A percentile compares a stretch with the other conserved stretches of the same genome.
These are phyloP conservation scores for Takifugu flavidus DNA, from an alignment of 2,113 vertebrate species.

Conservation along the genomic window DNA sequence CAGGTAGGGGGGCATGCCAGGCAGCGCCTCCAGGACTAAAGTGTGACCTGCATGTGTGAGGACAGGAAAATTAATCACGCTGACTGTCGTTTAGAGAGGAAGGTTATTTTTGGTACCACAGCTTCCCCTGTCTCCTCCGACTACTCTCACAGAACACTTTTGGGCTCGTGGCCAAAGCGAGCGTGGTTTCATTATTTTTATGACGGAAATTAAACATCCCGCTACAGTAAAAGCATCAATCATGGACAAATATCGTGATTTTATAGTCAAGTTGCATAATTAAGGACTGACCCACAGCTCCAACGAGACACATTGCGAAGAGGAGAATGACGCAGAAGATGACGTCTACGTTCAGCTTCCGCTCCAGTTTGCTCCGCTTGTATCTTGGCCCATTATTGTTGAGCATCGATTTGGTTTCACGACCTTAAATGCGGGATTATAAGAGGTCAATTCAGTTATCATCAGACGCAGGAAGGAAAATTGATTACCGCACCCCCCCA, in stretches of 20 bases:
- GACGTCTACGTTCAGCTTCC: conserved; percentile 83
- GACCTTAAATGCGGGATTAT: conserved; percentile 74
- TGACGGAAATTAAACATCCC: conserved; percentile 28
- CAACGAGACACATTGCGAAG: conserved; percentile 86
- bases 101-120: conserved; percentile 55
- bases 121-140: conserved; percentile 20
- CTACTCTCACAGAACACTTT: conserved; percentile 1
- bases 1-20: conserved; percentile 79
- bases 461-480: background rate
- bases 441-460: conserved; percentile 7
- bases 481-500: background rate
- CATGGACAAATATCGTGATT: conserved; percentile 30
- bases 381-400: conserved; percentile 87
- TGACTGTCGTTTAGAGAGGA: conserved; percentile 15
- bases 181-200: background rate
- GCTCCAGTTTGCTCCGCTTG: conserved; percentile 93
- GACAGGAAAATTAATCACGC: conserved; percentile 56
- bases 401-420: conserved; percentile 94
- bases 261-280: conserved; percentile 27
- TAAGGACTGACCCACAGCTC: conserved; percentile 80
- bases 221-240: conserved; percentile 32
- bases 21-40: conserved; percentile 78
- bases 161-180: conserved; percentile 29
- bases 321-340: conserved; percentile 86
- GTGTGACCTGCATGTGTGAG: conserved; percentile 79